Evolutionary conservation across 2,797 vertebrate species (phyloP).

Genomic region (Dermochelys coriacea): DNA sequence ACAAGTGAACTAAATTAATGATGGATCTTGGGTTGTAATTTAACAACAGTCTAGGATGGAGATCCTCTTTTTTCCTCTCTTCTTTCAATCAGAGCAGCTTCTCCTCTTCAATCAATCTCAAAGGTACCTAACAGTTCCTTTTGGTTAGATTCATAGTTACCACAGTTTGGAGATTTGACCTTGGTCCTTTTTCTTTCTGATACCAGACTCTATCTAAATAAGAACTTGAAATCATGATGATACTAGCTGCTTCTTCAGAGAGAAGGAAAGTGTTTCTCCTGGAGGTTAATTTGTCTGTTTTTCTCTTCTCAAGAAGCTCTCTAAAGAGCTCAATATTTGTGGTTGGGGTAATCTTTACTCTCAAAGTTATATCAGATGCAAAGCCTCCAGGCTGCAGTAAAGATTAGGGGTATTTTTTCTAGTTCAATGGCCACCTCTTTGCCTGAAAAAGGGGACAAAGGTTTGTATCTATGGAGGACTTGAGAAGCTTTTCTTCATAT

Average conservation of each 20-base stretch:
- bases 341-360: constrained; percentile 62
- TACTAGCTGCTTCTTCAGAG: constrained; percentile 24
- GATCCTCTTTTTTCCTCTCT: neutral
- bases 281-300: neutral
- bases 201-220: neutral
- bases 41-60: neutral
- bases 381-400: constrained; percentile 44
- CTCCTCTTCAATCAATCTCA: neutral
- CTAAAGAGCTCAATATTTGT: constrained; percentile 5
- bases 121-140: neutral
- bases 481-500: constrained; percentile 58
- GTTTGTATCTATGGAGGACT: constrained; percentile 67
- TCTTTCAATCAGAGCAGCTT: neutral
- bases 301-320: neutral
- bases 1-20: neutral
- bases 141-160: neutral
- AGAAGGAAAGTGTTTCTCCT: neutral
- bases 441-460: constrained; percentile 69
- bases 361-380: constrained; percentile 61
- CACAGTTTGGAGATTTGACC: neutral
- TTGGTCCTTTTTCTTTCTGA: neutral
- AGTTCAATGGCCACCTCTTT: constrained; percentile 71
- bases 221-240: neutral
- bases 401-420: constrained; percentile 67
- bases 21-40: neutral